phyloP scores from a whole-genome alignment of 1,140 invertebrate genomes.

The Procambarus virginalis region DNA sequence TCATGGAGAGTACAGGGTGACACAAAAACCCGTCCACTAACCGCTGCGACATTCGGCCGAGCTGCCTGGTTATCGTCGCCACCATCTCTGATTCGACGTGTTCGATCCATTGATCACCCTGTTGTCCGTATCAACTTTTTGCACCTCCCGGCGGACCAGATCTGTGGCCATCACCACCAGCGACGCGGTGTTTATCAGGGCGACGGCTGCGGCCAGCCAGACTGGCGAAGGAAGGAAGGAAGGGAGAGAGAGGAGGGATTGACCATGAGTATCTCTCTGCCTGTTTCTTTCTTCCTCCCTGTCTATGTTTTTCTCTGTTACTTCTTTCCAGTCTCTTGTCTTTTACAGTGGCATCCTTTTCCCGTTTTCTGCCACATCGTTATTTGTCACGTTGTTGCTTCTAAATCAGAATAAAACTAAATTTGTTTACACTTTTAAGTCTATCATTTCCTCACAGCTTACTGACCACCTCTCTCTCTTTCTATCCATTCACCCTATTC shows the following conservation, averaged over 20 bases:
- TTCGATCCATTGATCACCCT: conserved; percentile 65
- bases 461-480: conserved; percentile 6
- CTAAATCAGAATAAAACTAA: too few relatives aligned
- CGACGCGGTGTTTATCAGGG: conserved; percentile 4
- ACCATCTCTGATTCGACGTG: conserved; percentile 54
- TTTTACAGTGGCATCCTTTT: too few relatives aligned
- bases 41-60: conserved; percentile 18
- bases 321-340: too few relatives aligned
- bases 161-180: conserved; percentile 36
- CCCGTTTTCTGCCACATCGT: too few relatives aligned
- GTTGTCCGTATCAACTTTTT: conserved; percentile 63
- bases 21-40: conserved; percentile 35
- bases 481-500: conserved; percentile 4
- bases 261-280: neutral
- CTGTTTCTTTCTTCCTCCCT: neutral
- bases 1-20: conserved; percentile 17
- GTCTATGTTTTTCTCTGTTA: neutral
- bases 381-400: too few relatives aligned
- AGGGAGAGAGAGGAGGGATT: neutral
- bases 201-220: neutral
- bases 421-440: neutral
- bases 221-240: too few relatives aligned
- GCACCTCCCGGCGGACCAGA: conserved; percentile 51
- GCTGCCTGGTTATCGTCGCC: conserved; percentile 54
- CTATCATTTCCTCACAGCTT: neutral